Base-by-base conservation (phyloP, 2,113 vertebrate genomes). In the Amia ocellicauda region DNA sequence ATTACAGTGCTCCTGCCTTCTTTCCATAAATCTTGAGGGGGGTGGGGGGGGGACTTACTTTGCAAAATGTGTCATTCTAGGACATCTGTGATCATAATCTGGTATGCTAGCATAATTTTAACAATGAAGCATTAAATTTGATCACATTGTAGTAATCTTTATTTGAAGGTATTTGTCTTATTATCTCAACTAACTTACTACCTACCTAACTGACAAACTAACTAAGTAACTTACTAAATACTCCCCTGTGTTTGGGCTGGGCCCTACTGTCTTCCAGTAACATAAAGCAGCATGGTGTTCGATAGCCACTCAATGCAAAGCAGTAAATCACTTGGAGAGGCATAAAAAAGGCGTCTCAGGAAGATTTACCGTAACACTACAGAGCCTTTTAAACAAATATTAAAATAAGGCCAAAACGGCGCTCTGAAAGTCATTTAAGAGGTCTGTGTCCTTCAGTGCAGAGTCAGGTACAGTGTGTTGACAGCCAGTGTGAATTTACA, bases 1-100 rank as follows among this genome's bases (percentile, higher is more conserved):
- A 83, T 88, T 87, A 89, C 89, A 85, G 84, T 43, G 49, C 86
- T 83, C 83, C 78, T 77, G 87, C 87, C 87, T 89, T 84, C 87
- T 88, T 86, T 83, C 76, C 82, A 88, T 90, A 89, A 90, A 90
- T 90, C 88, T 84, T 78, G 58, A 64, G 68, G 42, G 62, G 58
- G 70, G 69, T 78, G 74, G 75, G 78, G 72, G 58, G 58, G 68
- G 60, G 80, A 82, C 83, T 84, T 79, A 88, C 82, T 86, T 71
- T 80, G 62, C 71, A 53, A 65, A 74, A 74, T 64, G 64, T 66
- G 84, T 85, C 78, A 83, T 86, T 86, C 85, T 83, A 87, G 86
- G 82, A 82, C 80, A 84, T 85, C 81, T 78, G 77, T 78, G 80
- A 69, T 74, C 78, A 59, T 70, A 73, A 79, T 76, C 71, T 36